A percentile compares a stretch with the other conserved stretches of the same genome.
Evolutionary conservation across 2,797 vertebrate genomes (phyloP).

Genomic region (Lepilemur ruficaudatus): DNA sequence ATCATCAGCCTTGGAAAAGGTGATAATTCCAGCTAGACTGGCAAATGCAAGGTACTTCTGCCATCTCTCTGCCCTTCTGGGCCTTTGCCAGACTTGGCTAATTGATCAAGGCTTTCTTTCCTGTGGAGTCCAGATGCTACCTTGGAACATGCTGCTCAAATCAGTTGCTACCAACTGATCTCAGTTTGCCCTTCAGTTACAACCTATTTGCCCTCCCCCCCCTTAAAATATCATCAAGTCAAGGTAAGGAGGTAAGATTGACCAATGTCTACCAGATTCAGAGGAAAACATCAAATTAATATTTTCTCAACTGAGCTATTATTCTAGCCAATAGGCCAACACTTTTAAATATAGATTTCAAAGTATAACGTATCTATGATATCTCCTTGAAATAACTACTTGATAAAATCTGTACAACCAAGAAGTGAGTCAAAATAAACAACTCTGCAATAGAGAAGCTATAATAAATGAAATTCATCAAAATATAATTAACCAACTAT

Average conservation of each 20-base stretch:
- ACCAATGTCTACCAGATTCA: neutral
- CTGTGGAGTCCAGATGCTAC: constrained; percentile 64
- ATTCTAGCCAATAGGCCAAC: neutral
- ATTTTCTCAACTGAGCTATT: neutral
- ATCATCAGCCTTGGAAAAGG: constrained; percentile 10
- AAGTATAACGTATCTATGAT: neutral
- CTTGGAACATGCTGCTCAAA: constrained; percentile 1
- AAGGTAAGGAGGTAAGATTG: neutral
- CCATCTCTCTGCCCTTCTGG: constrained; percentile 21
- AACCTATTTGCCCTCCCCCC: constrained; percentile 5
- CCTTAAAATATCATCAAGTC: neutral
- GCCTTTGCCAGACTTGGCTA: constrained; percentile 41
- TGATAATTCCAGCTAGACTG: constrained; percentile 14
- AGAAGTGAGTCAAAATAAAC: neutral
- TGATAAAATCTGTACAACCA: constrained; percentile 2
- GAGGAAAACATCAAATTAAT: neutral
- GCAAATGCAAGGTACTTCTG: neutral
- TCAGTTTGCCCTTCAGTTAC: constrained; percentile 55
- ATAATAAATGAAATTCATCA: neutral
- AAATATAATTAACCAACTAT: constrained; percentile 3
- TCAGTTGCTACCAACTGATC: neutral
- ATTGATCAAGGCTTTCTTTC: constrained; percentile 62
- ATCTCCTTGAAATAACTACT: constrained; percentile 38
- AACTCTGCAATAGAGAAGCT: neutral
- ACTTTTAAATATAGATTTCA: neutral